A percentile compares a stretch with the other conserved stretches of the same genome.
phyloP scores from a whole-genome alignment of 2,113 vertebrate genomes.

The Sylvia atricapilla region DNA sequence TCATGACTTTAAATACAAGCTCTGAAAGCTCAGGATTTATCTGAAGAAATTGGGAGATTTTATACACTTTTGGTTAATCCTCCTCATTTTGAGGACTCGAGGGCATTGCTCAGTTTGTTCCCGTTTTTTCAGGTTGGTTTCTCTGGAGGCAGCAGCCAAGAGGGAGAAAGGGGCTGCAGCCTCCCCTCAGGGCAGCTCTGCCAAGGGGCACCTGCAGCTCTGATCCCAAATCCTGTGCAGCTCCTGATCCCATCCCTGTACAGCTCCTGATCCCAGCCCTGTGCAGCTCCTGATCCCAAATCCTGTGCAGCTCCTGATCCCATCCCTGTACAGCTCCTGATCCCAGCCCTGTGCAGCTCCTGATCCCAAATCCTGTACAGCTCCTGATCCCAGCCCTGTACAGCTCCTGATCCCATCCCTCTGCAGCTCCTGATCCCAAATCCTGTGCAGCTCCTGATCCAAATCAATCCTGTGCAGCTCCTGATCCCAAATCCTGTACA shows the following conservation, averaged over 20 bases:
- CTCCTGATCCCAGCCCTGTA: not conserved
- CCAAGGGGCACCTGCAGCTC: not conserved
- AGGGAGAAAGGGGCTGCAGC: not conserved
- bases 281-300: not conserved
- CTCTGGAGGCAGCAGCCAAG: not conserved
- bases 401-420: not conserved
- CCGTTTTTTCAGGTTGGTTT: not conserved
- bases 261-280: not conserved
- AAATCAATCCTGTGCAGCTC: too few species aligned
- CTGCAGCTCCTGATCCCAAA: not conserved
- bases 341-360: not conserved
- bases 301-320: not conserved
- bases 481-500: too few species aligned
- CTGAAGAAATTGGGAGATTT: not conserved
- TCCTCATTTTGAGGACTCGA: not conserved
- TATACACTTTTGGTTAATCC: not conserved
- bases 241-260: not conserved
- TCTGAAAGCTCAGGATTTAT: not conserved
- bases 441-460: too few species aligned
- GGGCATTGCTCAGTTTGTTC: not conserved
- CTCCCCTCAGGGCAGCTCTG: not conserved
- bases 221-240: not conserved
- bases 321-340: not conserved
- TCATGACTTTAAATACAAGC: conserved; percentile 52
- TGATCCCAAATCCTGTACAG: not conserved